phyloP scores from a whole-genome alignment of 2,113 vertebrate species.

The Tetraodon nigroviridis region DNA sequence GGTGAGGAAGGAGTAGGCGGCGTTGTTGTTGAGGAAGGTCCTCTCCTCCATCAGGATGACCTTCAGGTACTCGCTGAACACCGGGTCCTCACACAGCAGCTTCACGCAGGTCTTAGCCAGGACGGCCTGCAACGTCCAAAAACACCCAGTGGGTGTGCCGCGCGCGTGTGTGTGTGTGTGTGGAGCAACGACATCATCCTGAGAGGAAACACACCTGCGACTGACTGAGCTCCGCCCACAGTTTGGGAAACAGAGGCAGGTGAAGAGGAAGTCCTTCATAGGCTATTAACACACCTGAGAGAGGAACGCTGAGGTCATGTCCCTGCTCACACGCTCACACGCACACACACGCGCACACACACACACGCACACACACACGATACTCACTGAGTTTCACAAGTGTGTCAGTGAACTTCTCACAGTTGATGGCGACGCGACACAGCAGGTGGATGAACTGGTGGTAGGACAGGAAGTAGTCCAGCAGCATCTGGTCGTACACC shows the following conservation, averaged over 20 bases:
- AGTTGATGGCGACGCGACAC: slow-evolving; percentile 98
- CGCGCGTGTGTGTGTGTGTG: background rate
- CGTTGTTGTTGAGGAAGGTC: slow-evolving; percentile 91
- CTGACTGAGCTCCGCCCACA: slow-evolving; percentile 97
- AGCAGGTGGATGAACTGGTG: slow-evolving; percentile 98
- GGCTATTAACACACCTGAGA: slow-evolving; percentile 91
- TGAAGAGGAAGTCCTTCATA: slow-evolving; percentile 97
- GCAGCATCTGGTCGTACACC: slow-evolving; percentile 95
- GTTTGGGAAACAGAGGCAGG: slow-evolving; percentile 92
- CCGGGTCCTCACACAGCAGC: slow-evolving; percentile 94
- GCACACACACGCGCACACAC: background rate
- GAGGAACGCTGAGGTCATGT: background rate
- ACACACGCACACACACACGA: slow-evolving; percentile 1
- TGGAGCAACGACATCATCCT: too few species aligned
- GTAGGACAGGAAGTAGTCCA: slow-evolving; percentile 98
- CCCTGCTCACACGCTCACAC: background rate
- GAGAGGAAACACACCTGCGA: slow-evolving; percentile 79
- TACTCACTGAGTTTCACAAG: slow-evolving; percentile 96
- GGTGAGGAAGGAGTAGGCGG: slow-evolving; percentile 92
- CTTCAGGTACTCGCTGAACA: slow-evolving; percentile 97
- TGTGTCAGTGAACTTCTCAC: slow-evolving; percentile 98
- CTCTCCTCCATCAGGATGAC: slow-evolving; percentile 98
- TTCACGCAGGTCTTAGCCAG: slow-evolving; percentile 96
- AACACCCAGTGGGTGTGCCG: background rate
- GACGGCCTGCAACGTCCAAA: slow-evolving; percentile 72